These are phyloP conservation scores for Dryobates pubescens DNA, from an alignment of 2,797 vertebrate species.

Conservation along the genomic window DNA sequence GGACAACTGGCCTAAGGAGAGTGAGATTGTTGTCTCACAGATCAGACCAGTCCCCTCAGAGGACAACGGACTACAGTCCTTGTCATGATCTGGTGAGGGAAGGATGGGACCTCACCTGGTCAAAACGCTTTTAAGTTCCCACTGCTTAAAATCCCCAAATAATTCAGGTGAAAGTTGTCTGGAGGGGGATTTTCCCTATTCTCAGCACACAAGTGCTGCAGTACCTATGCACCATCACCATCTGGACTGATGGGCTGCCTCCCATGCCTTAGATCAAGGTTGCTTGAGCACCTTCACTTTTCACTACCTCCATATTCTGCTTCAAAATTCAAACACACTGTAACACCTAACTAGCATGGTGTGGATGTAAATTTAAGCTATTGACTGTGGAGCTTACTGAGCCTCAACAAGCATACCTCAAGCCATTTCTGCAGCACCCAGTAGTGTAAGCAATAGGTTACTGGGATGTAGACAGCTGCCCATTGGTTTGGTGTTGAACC, in stretches of 20 bases:
- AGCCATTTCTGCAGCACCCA: not conserved
- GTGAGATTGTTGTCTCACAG: not conserved
- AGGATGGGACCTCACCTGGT: not conserved
- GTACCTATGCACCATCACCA: fast-evolving
- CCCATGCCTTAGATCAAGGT: not conserved
- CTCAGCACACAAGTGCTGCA: not conserved
- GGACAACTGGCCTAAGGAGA: fast-evolving
- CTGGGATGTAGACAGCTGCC: not conserved
- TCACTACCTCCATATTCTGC: too few relatives aligned
- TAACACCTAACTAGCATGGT: not conserved
- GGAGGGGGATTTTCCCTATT: not conserved
- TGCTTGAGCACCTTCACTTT: not conserved
- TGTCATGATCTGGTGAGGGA: not conserved
- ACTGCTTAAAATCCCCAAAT: not conserved
- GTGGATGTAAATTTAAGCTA: not conserved
- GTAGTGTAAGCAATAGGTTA: fast-evolving
- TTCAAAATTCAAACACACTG: not conserved
- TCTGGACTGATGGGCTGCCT: fast-evolving
- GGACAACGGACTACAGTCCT: fast-evolving
- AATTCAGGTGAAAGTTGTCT: not conserved
- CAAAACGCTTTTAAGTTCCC: not conserved
- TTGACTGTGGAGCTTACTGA: not conserved
- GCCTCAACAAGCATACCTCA: fast-evolving
- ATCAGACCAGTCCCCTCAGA: not conserved
- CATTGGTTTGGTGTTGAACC: not conserved